These are phyloP conservation scores for Gymnocheta viridis DNA, from an alignment of 2,888 invertebrate genomes.

Conservation along the genomic window DNA sequence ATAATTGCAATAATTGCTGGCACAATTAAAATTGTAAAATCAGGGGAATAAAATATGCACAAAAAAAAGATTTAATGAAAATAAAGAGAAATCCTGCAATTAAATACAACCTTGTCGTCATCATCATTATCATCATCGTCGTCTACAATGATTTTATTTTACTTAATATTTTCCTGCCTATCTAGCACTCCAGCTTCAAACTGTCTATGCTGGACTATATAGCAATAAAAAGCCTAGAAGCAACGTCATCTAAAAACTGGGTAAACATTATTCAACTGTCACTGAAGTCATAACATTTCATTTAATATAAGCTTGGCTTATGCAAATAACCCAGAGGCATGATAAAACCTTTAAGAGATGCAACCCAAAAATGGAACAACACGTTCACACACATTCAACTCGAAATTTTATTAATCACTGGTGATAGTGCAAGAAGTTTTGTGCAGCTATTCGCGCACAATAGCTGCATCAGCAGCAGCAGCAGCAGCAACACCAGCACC, in stretches of 20 bases:
- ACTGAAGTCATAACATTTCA: slow-evolving; percentile 78
- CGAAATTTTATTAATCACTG: slow-evolving; percentile 77
- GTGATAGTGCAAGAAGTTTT: slow-evolving; percentile 33
- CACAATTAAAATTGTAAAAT: slow-evolving; percentile 66
- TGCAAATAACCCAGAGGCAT: slow-evolving; percentile 79
- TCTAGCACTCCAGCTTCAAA: slow-evolving; percentile 25
- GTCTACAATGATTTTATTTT: slow-evolving; percentile 12
- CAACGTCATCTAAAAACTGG: slow-evolving; percentile 69
- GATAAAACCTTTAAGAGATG: slow-evolving; percentile 39
- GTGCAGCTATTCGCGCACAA: not conserved
- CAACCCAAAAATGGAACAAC: not conserved
- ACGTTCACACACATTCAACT: slow-evolving; percentile 27
- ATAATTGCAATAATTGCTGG: slow-evolving; percentile 67
- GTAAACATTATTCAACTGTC: slow-evolving; percentile 73
- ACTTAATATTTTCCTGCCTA: not conserved
- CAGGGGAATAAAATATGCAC: not conserved
- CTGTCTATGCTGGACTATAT: slow-evolving; percentile 29
- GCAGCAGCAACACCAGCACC: not conserved
- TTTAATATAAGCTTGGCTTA: slow-evolving; percentile 76
- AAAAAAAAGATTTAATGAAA: slow-evolving; percentile 18
- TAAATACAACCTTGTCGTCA: slow-evolving; percentile 65
- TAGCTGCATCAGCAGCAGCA: not conserved
- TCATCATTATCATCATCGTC: slow-evolving; percentile 15
- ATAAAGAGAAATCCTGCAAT: slow-evolving; percentile 66
- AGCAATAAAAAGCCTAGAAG: slow-evolving; percentile 63